Conservation (phyloP, 2,113 vertebrate species). For the Dipodomys spectabilis region DNA sequence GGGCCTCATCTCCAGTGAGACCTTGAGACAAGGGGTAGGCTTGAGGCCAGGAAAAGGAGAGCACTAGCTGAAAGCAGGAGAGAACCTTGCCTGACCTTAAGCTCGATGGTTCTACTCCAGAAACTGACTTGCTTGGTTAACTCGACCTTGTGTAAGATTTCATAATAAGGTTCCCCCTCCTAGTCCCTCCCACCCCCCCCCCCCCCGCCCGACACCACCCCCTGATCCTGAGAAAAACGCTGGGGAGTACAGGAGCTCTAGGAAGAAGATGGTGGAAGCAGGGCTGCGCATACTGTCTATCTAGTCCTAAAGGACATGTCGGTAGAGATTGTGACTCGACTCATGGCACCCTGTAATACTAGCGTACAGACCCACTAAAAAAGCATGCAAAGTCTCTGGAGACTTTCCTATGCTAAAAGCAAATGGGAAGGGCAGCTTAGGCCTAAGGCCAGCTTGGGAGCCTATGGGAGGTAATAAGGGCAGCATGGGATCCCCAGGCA, state of each 20-base stretch:
- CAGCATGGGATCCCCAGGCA: neutral
- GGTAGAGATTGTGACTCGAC: neutral
- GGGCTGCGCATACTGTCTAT: neutral
- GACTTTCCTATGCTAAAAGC: neutral
- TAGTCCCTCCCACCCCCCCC: too few species aligned
- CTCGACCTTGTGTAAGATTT: neutral
- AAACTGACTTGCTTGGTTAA: fast-evolving
- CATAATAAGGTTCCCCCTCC: too few species aligned
- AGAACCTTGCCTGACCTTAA: neutral
- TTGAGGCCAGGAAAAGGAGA: fast-evolving
- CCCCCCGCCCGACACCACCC: too few species aligned
- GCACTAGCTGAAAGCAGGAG: fast-evolving
- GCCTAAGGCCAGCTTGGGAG: neutral
- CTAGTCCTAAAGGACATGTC: neutral
- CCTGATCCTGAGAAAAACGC: neutral
- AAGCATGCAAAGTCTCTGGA: neutral
- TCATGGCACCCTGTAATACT: fast-evolving
- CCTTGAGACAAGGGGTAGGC: neutral
- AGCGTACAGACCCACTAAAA: neutral
- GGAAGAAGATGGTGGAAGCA: neutral
- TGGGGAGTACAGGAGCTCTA: neutral
- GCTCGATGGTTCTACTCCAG: fast-evolving
- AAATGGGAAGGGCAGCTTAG: neutral
- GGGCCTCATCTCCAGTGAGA: neutral
- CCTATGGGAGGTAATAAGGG: too few species aligned